Percentiles rank a stretch among this genome's conserved stretches.
phyloP scores from a whole-genome alignment of 2,113 vertebrate genomes.

The Megaceryle torquata region DNA sequence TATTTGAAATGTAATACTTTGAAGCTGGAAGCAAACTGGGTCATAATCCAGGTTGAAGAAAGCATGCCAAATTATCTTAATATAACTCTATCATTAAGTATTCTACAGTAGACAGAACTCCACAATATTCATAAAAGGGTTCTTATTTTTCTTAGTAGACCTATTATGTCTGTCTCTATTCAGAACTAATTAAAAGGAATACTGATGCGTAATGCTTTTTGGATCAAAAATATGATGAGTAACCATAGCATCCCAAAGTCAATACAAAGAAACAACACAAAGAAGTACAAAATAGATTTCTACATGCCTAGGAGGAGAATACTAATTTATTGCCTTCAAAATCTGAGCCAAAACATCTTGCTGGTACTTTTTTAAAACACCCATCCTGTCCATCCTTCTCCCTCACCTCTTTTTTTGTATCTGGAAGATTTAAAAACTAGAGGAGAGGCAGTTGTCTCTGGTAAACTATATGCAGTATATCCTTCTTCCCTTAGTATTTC shows the following conservation, averaged over 20 bases:
- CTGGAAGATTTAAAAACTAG: neutral
- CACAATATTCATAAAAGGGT: neutral
- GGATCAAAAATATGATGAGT: neutral
- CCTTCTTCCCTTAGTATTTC: no score
- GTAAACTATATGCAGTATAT: neutral
- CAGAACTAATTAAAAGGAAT: neutral
- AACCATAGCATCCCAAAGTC: neutral
- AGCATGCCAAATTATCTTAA: neutral
- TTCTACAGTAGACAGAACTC: neutral
- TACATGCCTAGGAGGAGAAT: neutral
- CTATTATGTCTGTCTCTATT: neutral
- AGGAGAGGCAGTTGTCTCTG: neutral
- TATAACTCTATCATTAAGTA: neutral
- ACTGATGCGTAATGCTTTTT: neutral
- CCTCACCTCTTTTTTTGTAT: neutral
- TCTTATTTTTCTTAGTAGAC: neutral
- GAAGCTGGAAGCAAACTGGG: neutral
- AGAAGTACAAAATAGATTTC: neutral
- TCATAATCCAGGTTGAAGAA: neutral
- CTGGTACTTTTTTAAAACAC: neutral
- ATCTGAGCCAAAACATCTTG: neutral
- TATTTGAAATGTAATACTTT: neutral
- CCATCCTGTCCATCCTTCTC: neutral
- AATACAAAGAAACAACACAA: neutral
- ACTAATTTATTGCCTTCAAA: neutral